Base-by-base conservation (phyloP, 1,140 invertebrate species). In the Hirudo medicinalis region DNA sequence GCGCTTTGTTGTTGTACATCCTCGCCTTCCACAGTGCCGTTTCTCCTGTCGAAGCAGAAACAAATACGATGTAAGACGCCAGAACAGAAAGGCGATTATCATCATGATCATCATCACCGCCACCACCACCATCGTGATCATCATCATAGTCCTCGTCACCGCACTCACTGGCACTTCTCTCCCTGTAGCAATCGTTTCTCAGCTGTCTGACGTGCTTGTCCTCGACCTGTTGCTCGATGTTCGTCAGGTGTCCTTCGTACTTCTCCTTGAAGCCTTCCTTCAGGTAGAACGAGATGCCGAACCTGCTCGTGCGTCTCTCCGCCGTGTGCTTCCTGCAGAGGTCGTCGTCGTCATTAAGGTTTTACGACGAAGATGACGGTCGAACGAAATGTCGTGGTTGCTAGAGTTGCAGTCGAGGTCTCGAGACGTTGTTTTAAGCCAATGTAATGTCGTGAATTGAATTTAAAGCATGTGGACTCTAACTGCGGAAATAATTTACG, bases 191-290 rank as follows among this genome's bases (percentile, higher is more conserved):
- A 70, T 89, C 88, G 79, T 91, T 88, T 63, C 91, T 87, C 69
- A 98, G 84, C 77, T 89, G 89, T 77, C 87, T 87, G 72, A 96
- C 83, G 82, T 90, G 95, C 77, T 98, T 95, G 80, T 98, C 94
- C 81, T 98, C 94, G 0, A 99, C 92, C 25, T 91, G 89, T 78
- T 89, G 86, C 81, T 99, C 96, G 60, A 99, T 83, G 74, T 92
- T 85, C 63, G 87, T 84, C 76, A 97, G 84, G 75, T 90, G 94
- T 6, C 91, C 91, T 81, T 92, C 89, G 84, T 94, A 97, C 78
- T 97, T 92, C 0, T 86, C 86, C 78, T 90, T 88, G 85, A 98
- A 99, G 81, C 94, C 95, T 75, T 92, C 91, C 82, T 96, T 96
- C 43, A 98, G 94, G 82, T 89, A 99, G 82, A 97, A 99, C 2